Evolutionary conservation across 2,797 vertebrate genomes (phyloP), one percentile per base, ranked within the genome.

Genomic region (Cirrhinus mrigala): DNA sequence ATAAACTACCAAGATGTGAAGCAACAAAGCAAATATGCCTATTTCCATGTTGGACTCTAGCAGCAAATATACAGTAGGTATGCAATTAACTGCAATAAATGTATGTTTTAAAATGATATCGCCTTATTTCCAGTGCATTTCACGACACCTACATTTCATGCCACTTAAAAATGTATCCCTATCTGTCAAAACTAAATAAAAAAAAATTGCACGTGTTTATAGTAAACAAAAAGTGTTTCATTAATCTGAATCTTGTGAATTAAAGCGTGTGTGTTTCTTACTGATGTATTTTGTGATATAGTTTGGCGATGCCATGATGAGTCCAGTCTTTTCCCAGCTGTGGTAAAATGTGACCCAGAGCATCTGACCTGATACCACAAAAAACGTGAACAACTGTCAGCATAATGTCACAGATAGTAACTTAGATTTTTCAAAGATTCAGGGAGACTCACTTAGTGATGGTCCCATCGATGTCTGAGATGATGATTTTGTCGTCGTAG

Each of bases 261-360:
- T 18, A 24, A 52, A 14, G 18, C 15, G 12, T 82, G 29, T 15
- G 27, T 27, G 22, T 79, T 3, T 75, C 98, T 89, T 95, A 99
- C 98, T 97, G 85, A 89, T 99, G 97, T 90, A 99, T 98, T 93
- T 97, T 98, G 93, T 99, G 97, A 93, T 97, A 99, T 79, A 99
- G 97, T 70, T 95, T 98, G 60, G 94, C 97, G 37, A 99, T 97
- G 83, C 97, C 98, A 56, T 94, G 96, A 79, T 99, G 98, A 24
- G 98, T 99, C 98, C 98, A 99, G 91, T 99, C 98, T 93, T 98
- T 99, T 50, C 98, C 98, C 92, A 99, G 92, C 64, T 98, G 97
- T 0, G 97, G 98, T 58, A 99, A 94, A 88, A 99, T 98, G 15
- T 99, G 98, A 40, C 98, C 98, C 84, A 99, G 94, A 79, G 98